These are phyloP conservation scores for Eonycteris spelaea DNA, from an alignment of 2,113 vertebrate genomes.

Conservation along the genomic window DNA sequence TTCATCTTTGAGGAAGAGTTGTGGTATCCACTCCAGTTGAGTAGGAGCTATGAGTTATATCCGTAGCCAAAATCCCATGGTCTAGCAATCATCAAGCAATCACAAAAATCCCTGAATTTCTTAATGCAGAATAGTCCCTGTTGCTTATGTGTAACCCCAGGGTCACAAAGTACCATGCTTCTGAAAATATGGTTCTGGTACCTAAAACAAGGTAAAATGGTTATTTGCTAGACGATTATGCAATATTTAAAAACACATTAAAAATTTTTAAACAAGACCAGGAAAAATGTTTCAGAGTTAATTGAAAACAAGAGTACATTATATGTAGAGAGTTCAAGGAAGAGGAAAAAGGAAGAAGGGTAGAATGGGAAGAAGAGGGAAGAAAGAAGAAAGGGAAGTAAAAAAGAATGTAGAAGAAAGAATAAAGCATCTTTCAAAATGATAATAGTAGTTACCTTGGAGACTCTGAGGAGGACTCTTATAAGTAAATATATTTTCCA, in stretches of 20 bases:
- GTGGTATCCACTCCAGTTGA: not conserved
- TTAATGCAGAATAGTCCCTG: constrained; percentile 3
- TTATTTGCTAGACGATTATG: not conserved
- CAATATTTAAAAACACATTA: not conserved
- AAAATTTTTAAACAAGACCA: not conserved
- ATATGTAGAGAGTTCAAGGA: not conserved
- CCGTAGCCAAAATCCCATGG: not conserved
- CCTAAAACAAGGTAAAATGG: not conserved
- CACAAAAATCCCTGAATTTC: not conserved
- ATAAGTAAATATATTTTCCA: not conserved
- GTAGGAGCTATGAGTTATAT: not conserved
- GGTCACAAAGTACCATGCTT: not conserved
- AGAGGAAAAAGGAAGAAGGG: not conserved
- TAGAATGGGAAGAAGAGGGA: not conserved
- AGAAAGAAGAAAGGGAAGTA: not conserved
- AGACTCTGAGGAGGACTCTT: not conserved
- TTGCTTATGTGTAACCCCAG: not conserved
- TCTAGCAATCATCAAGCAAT: not conserved
- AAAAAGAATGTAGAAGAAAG: not conserved
- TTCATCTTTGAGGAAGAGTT: not conserved
- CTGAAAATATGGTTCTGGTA: not conserved
- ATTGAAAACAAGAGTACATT: not conserved
- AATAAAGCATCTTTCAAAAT: not conserved
- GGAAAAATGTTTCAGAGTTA: not conserved
- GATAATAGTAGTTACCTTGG: not conserved